Evolutionary conservation across 1,140 invertebrate species (phyloP).

Genomic region (Elysia chlorotica): DNA sequence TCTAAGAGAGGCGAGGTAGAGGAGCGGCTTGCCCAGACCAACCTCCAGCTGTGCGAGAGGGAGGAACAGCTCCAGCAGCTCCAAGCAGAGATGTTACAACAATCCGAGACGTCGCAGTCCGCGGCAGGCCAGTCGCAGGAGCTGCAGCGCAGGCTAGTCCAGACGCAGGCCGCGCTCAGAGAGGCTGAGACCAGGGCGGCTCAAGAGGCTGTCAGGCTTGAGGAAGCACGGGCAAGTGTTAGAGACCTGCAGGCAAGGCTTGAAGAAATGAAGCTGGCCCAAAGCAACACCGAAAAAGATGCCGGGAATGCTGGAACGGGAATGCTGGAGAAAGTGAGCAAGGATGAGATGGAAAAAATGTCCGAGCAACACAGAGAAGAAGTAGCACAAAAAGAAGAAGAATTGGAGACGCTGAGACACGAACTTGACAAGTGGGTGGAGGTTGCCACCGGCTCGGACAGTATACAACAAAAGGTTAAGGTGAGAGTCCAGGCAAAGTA

Average conservation of each 20-base stretch:
- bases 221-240: neutral
- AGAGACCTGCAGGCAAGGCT: neutral
- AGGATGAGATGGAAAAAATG: constrained; percentile 10
- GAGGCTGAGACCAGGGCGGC: neutral
- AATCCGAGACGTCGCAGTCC: neutral
- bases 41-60: neutral
- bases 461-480: neutral
- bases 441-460: constrained; percentile 5
- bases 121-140: constrained; percentile 11
- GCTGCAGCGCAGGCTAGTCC: constrained; percentile 26
- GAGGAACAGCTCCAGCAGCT: constrained; percentile 24
- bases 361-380: constrained; percentile 27
- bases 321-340: neutral
- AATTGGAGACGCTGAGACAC: constrained; percentile 25
- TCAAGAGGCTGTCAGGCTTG: no score
- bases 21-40: neutral
- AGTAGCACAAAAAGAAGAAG: constrained; percentile 28
- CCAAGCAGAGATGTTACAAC: constrained; percentile 15
- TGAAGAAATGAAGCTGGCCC: neutral
- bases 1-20: neutral
- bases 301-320: neutral
- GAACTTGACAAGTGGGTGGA: constrained; percentile 28
- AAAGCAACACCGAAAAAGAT: neutral
- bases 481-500: no score
- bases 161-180: no score